Evolutionary conservation across 2,888 invertebrate genomes (phyloP), one percentile per base, ranked within the genome.

Genomic region (Ptilodon capucinus): DNA sequence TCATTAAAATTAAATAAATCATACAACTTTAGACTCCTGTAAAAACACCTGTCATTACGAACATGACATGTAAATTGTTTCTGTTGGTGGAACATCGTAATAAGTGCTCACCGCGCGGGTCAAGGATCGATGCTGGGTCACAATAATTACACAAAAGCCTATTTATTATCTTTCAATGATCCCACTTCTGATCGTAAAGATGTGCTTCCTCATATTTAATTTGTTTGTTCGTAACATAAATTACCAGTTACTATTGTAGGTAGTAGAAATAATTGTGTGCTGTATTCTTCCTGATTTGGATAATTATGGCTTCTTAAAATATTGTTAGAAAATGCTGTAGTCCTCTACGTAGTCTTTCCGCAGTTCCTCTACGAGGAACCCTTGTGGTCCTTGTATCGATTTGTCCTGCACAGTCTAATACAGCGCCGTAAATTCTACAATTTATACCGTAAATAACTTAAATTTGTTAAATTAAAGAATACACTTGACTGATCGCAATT

Each of bases 91-190:
- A 19, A 19, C 38, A 38, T 38, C 38, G 7, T 38, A 38, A 38
- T 38, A 38, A 17, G 17, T 35, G 38, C 38, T 46, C 53, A 45
- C 23, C 40, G 18, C 39, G 8, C 32, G 41, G 63, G 54, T 67
- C 68, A 70, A 69, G 71, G 71, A 60, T 57, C 46, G 46, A 56
- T 39, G 19, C 53, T 42, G 34, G 43, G 28, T 23, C 38, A 46
- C 16, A 44, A 32, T 36, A 48, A 48, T 46, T 49, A 45, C 38
- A 49, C 44, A 25, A 5, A 14, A 17, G 7, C 39, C 44, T 44
- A 52, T 52, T 52, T 44, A 52, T 52, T 52, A 44, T 40, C 18
- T n/a, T 28, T 17, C 25, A 38, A 44, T 39, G 44, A 44, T 38
- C 19, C n/a, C n/a, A 19, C 11, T 11, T 36, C 18, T 2, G 11